Percentiles rank a stretch among this genome's conserved stretches.
phyloP scores from a whole-genome alignment of 1,140 invertebrate genomes.

The Piezodorus guildinii region DNA sequence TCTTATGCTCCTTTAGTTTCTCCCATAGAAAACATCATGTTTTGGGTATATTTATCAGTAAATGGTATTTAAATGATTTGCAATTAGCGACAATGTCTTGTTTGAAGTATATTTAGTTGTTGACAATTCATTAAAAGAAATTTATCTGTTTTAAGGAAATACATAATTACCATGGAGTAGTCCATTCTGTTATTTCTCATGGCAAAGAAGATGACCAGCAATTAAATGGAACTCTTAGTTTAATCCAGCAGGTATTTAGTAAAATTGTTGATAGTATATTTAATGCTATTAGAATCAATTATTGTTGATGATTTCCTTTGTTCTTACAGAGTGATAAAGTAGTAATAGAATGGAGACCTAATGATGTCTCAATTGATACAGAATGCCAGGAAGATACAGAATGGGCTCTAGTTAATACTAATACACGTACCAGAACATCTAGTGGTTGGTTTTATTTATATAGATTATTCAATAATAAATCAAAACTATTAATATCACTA shows the following conservation, averaged over 20 bases:
- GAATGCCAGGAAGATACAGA: conserved; percentile 60
- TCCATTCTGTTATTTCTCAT: conserved; percentile 31
- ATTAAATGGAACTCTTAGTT: conserved; percentile 37
- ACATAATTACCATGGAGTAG: conserved; percentile 37
- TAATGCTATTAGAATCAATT: background rate
- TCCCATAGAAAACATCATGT: too few relatives aligned
- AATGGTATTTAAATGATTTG: too few relatives aligned
- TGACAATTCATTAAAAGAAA: background rate
- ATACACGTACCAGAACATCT: conserved; percentile 34
- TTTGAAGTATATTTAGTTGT: too few relatives aligned
- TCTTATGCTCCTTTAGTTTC: too few relatives aligned
- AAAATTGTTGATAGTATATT: background rate
- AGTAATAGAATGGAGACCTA: conserved; percentile 68
- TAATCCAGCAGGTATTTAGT: conserved; percentile 38
- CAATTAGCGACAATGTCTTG: too few relatives aligned
- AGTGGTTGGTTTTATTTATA: conserved; percentile 4
- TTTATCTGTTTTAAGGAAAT: conserved; percentile 33
- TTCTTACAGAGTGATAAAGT: conserved; percentile 37
- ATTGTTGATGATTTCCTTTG: conserved; percentile 12
- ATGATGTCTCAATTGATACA: conserved; percentile 56
- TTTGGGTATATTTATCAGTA: too few relatives aligned
- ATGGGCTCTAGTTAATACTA: conserved; percentile 67
- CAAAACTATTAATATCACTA: conserved; percentile 11
- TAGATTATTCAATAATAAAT: background rate
- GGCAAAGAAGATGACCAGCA: conserved; percentile 37